Conservation (phyloP, 2,797 vertebrate genomes). For the Crocidura indochinensis region DNA sequence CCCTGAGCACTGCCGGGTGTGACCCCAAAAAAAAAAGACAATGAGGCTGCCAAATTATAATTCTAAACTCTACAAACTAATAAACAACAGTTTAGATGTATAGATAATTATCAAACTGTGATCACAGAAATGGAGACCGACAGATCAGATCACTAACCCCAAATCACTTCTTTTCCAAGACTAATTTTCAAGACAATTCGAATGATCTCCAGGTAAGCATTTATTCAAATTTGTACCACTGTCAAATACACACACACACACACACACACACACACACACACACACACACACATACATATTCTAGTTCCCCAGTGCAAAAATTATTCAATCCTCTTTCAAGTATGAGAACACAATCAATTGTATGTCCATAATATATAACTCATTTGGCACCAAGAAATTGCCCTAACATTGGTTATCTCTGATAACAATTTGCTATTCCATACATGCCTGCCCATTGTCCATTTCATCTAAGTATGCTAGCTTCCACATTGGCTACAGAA, state of each 20-base stretch:
- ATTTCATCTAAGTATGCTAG: not conserved
- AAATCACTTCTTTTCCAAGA: constrained; percentile 8
- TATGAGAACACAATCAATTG: not conserved
- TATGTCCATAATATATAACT: not conserved
- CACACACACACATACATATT: not conserved
- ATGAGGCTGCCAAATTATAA: not conserved
- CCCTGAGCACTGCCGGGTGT: no score
- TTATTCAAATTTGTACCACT: not conserved
- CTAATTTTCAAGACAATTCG: constrained; percentile 14
- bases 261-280: not conserved
- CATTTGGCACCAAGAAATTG: not conserved
- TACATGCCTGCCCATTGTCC: not conserved
- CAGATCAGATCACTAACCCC: not conserved
- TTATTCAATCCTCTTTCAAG: not conserved
- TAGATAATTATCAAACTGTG: not conserved
- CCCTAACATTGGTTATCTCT: not conserved
- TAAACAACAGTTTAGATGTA: not conserved
- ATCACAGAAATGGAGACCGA: not conserved
- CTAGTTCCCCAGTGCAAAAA: constrained; percentile 32
- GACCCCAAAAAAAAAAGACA: no score
- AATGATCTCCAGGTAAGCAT: not conserved
- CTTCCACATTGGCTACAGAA: not conserved
- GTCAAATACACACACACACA: not conserved
- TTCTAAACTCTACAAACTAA: not conserved
- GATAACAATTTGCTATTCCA: not conserved